Percentiles rank a stretch among this genome's conserved stretches.
Evolutionary conservation across 2,888 invertebrate genomes (phyloP).

Genomic region (Ichneumoninae sp.): DNA sequence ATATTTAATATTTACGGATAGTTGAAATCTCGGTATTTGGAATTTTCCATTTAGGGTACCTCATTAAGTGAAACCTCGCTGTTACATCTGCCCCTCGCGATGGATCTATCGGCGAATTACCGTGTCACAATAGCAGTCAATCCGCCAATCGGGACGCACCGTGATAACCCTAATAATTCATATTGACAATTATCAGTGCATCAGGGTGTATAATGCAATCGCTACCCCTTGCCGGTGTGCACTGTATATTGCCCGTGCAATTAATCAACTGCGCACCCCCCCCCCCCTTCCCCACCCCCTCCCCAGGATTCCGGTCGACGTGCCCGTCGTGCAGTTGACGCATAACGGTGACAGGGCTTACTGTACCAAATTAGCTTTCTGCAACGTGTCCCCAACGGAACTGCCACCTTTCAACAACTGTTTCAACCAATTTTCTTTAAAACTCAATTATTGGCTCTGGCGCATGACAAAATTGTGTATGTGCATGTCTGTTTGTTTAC

Average conservation of each 20-base stretch:
- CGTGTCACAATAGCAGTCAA: slow-evolving; percentile 15
- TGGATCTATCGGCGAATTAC: slow-evolving; percentile 9
- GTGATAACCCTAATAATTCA: slow-evolving; percentile 42
- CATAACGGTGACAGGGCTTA: slow-evolving; percentile 21
- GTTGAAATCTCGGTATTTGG: background rate
- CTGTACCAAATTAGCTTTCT: slow-evolving; percentile 11
- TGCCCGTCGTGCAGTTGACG: background rate
- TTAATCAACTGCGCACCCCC: slow-evolving; percentile 39
- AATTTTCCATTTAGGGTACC: background rate
- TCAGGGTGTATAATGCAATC: slow-evolving; percentile 26
- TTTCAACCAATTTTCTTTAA: background rate
- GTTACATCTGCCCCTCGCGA: background rate
- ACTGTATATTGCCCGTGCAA: slow-evolving; percentile 36
- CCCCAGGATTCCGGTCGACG: background rate
- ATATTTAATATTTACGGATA: background rate
- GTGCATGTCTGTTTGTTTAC: background rate
- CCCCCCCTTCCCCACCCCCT: slow-evolving; percentile 8
- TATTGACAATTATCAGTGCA: slow-evolving; percentile 33
- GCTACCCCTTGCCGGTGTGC: slow-evolving; percentile 1
- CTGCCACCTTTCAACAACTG: background rate
- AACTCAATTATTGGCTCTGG: background rate
- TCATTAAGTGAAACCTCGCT: background rate
- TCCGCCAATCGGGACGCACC: slow-evolving; percentile 11
- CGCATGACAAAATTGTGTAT: background rate
- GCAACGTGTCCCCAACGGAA: background rate